phyloP scores from a whole-genome alignment of 1,140 invertebrate genomes.

The Anastrepha ludens region DNA sequence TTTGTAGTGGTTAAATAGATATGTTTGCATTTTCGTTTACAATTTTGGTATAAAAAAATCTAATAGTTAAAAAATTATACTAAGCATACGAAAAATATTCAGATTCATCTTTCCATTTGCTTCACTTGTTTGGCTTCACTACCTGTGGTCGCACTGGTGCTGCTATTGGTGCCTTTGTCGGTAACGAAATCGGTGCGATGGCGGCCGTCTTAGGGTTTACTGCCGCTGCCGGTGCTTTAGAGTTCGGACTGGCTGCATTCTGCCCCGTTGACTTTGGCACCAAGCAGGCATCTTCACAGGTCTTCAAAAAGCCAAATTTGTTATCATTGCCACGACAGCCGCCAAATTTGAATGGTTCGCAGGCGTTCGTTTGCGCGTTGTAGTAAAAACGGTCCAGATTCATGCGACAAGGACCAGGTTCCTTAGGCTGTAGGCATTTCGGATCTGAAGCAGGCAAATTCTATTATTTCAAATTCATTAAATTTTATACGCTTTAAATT shows the following conservation, averaged over 20 bases:
- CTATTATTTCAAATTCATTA: not conserved
- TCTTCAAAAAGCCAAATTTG: slow-evolving; percentile 81
- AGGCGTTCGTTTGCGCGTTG: slow-evolving; percentile 65
- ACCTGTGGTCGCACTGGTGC: not conserved
- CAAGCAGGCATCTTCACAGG: slow-evolving; percentile 81
- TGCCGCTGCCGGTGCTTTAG: slow-evolving; percentile 5
- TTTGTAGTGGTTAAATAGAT: too few species aligned
- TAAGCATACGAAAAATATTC: too few species aligned
- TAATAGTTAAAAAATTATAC: too few species aligned
- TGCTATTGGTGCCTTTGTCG: not conserved
- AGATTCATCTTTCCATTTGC: not conserved
- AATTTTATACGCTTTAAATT: not conserved
- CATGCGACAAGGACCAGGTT: slow-evolving; percentile 70
- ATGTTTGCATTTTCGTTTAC: too few species aligned
- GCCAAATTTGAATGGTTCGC: slow-evolving; percentile 83
- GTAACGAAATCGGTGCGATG: not conserved
- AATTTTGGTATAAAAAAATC: too few species aligned
- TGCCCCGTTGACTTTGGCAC: slow-evolving; percentile 1
- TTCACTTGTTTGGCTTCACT: not conserved
- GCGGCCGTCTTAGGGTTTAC: not conserved
- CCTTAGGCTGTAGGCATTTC: slow-evolving; percentile 67
- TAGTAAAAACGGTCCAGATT: slow-evolving; percentile 68
- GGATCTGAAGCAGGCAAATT: slow-evolving; percentile 59
- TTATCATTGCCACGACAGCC: slow-evolving; percentile 89
- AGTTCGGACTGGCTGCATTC: slow-evolving; percentile 4